phyloP scores from a whole-genome alignment of 2,113 vertebrate genomes.

The Mormoops blainvillei region DNA sequence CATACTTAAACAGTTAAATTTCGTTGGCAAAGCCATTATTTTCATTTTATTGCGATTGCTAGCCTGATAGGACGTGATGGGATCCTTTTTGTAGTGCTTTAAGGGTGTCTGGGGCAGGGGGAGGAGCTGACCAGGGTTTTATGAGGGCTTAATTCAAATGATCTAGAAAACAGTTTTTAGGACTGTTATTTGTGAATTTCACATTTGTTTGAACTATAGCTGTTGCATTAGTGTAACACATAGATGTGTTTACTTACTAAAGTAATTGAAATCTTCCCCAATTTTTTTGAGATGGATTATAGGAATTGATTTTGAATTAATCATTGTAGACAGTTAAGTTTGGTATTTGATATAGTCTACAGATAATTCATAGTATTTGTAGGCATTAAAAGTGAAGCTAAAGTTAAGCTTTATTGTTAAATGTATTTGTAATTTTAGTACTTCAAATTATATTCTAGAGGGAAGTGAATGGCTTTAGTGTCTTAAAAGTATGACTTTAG shows the following conservation, averaged over 20 bases:
- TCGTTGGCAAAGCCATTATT: neutral
- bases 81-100: constrained; percentile 7
- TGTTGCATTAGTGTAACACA: neutral
- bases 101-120: neutral
- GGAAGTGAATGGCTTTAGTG: constrained; percentile 3
- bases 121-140: neutral
- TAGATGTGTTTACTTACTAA: neutral
- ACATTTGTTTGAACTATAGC: neutral
- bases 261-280: neutral
- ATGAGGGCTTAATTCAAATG: neutral
- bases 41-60: neutral
- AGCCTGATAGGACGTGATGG: neutral
- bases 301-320: neutral
- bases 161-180: neutral
- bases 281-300: neutral
- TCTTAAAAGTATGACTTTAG: neutral
- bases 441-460: neutral
- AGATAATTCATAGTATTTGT: neutral
- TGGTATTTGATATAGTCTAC: neutral
- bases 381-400: constrained; percentile 21
- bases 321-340: neutral
- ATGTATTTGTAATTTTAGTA: constrained; percentile 29
- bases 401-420: neutral
- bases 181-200: neutral
- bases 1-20: neutral